phyloP scores from a whole-genome alignment of 2,888 invertebrate species.

The Platycheirus albimanus region DNA sequence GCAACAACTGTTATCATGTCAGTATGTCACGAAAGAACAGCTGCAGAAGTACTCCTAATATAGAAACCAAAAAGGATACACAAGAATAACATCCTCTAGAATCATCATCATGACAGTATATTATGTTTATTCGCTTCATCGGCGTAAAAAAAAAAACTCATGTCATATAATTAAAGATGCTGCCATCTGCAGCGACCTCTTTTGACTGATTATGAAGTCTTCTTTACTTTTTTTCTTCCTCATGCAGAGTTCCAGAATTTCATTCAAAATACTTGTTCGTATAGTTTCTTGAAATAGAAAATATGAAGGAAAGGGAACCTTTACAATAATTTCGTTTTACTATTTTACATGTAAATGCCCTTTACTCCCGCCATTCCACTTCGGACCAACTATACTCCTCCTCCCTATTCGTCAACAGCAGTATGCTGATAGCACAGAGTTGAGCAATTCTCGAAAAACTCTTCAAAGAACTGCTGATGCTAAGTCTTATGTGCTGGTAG shows the following conservation, averaged over 20 bases:
- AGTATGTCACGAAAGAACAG: conserved; percentile 53
- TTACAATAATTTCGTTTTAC: conserved; percentile 57
- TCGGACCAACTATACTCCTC: neutral
- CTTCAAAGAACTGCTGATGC: conserved; percentile 45
- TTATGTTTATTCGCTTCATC: conserved; percentile 29
- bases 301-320: conserved; percentile 45
- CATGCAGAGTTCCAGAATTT: neutral
- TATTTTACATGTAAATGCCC: conserved; percentile 67
- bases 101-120: conserved; percentile 28
- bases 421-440: conserved; percentile 22
- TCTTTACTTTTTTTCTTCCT: conserved; percentile 10
- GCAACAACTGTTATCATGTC: conserved; percentile 17
- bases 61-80: conserved; percentile 35
- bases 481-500: conserved; percentile 63
- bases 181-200: conserved; percentile 72
- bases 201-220: conserved; percentile 69
- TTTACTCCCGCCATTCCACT: conserved; percentile 14
- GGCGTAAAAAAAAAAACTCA: conserved; percentile 44
- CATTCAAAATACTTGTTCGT: too few relatives aligned
- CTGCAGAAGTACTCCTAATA: conserved; percentile 9
- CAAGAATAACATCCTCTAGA: conserved; percentile 57
- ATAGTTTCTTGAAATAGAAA: conserved; percentile 55
- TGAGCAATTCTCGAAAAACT: conserved; percentile 46
- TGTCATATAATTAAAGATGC: conserved; percentile 70
- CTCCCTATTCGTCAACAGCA: conserved; percentile 14